These are phyloP conservation scores for Numenius arquata DNA, from an alignment of 2,113 vertebrate species.

Conservation along the genomic window DNA sequence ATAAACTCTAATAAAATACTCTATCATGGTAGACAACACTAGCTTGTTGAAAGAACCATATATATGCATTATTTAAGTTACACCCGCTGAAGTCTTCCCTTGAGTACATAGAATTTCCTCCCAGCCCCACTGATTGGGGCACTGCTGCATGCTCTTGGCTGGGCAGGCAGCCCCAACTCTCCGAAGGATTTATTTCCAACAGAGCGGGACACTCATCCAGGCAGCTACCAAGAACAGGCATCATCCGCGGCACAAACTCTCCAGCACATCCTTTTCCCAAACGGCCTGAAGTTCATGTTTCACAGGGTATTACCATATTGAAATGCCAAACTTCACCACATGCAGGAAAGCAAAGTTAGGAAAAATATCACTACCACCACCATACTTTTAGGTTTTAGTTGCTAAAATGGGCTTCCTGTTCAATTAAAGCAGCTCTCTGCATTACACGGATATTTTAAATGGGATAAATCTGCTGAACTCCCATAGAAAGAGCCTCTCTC, in stretches of 20 bases:
- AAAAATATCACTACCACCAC: background rate
- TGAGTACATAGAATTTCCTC: background rate
- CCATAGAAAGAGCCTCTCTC: background rate
- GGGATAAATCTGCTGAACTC: too few species aligned
- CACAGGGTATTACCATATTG: background rate
- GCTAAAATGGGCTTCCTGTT: background rate
- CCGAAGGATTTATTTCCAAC: background rate
- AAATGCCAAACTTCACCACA: background rate
- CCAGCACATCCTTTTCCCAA: background rate
- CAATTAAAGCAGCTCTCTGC: background rate
- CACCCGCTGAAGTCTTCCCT: background rate
- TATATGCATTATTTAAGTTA: background rate
- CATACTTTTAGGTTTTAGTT: background rate
- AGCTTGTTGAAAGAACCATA: background rate
- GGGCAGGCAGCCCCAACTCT: background rate
- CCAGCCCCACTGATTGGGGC: background rate
- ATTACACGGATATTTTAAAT: background rate
- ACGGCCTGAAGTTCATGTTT: background rate
- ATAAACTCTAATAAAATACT: background rate
- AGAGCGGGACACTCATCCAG: background rate
- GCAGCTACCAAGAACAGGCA: background rate
- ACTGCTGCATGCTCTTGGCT: accelerated
- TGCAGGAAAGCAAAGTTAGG: background rate
- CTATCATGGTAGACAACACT: accelerated
- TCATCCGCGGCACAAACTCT: background rate